Base-by-base conservation (phyloP, 2,113 vertebrate species). In the Brienomyrus brachyistius region DNA sequence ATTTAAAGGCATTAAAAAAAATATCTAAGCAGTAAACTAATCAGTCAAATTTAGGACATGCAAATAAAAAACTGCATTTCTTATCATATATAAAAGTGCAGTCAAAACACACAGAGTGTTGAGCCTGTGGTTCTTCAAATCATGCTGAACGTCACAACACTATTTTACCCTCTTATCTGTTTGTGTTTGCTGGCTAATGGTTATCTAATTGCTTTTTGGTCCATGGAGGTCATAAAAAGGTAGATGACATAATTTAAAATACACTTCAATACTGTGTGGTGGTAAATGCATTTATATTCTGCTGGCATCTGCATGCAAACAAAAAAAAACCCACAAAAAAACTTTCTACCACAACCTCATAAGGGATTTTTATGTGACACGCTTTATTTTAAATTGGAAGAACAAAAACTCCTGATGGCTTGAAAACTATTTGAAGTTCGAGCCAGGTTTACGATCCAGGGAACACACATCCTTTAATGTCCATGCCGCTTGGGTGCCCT, bases 91-190 rank as follows among this genome's bases (percentile, higher is more conserved):
- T 52, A 86, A 51, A 50, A 54, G 47, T 19, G 50, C 23, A 86
- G 85, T 54, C 85, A 31, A 51, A 86, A 54, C 50, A 51, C n/a
- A 15, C n/a, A 27, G 45, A 51, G 19, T 21, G 17, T 50, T 23
- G 47, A 48, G 87, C 59, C 87, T 47, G 43, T 23, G 21, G 45
- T 80, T 40, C 59, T 62, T 62, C 3, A 88, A 31, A 66, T 48
- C 23, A 43, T 43, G 70, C 74, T 89, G 74, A 70, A 35, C 47
- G 48, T 89, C 88, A 52, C 74, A 89, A 89, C 66, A 89, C 47
- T 80, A n/a, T 7, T 51, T 17, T 21, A 80, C 50, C 17, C 70
- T 80, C 66, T 80, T 80, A 74, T 80, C 70, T 89, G 74, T 89
- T 80, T 80, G 74, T 40, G 47, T 89, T 80, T 89, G 59, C 54